Base-by-base conservation (phyloP, 2,113 vertebrate species). In the Tauraco erythrolophus region DNA sequence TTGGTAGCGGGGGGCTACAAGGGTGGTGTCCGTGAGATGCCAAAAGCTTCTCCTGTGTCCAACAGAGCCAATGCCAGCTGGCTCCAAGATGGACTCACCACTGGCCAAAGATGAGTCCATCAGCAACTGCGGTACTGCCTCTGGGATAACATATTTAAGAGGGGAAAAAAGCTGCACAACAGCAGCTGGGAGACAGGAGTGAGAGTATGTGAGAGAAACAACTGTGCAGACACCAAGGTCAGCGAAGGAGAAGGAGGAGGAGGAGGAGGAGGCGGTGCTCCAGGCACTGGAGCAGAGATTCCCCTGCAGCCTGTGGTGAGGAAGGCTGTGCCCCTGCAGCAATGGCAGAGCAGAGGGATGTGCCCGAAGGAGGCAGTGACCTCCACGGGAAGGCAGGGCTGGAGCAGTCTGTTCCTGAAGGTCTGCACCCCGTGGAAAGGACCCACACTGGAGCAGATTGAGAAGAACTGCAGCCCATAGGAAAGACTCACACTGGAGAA, bases 101-200 rank as follows among this genome's bases (percentile, higher is more conserved):
- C 60, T 54, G 48, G 70, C 50, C n/a, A n/a, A 35, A 8, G 69
- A 75, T 2, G 22, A 91, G 70, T 51, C 61, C 51, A 19, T 16
- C 70, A 75, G 56, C 4, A 2, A 7, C 0, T 1, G 28, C 17
- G 1, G 1, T 0, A 10, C 39, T 2, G 0, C 13, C 61, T 53
- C 71, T 33, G 31, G 11, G 6, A 25, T 18, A 17, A 23, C 0
- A 1, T 1, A 19, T 4, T 48, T 61, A 53, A 57, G 70, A 69
- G 46, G 4, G 14, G 10, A 4, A 8, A 64, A 51, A 56, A 62
- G 2, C 57, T 37, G 41, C 6, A 2, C 12, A 58, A 45, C 23
- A 50, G 66, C 71, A 86, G 41, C 56, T 3, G 3, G 46, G 14
- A 60, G 31, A 91, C 17, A 61, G 15, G 28, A 92, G 41, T 1